phyloP scores from a whole-genome alignment of 2,888 invertebrate genomes.

The Axea sp. region DNA sequence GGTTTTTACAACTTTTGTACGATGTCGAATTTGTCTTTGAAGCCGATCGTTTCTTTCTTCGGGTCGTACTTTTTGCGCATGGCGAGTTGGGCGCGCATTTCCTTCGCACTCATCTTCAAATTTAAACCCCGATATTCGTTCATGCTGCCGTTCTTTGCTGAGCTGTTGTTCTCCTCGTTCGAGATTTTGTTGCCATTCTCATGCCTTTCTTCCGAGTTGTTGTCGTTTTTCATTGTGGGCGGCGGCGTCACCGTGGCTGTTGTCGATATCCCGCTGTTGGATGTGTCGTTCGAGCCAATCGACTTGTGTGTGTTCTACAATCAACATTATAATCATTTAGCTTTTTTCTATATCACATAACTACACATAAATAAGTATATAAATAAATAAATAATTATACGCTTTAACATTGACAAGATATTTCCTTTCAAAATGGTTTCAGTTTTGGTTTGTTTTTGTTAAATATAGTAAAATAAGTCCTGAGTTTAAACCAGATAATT shows the following conservation, averaged over 20 bases:
- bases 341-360: too few species aligned
- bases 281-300: constrained; percentile 73
- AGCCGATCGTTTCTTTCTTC: constrained; percentile 93
- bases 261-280: constrained; percentile 72
- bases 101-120: constrained; percentile 94
- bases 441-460: too few species aligned
- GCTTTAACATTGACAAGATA: too few species aligned
- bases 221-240: constrained; percentile 60
- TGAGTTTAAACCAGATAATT: too few species aligned
- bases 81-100: constrained; percentile 91
- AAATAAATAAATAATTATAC: too few species aligned
- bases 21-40: constrained; percentile 95
- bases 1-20: constrained; percentile 90
- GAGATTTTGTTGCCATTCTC: constrained; percentile 62
- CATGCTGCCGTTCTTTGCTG: constrained; percentile 69
- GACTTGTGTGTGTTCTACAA: constrained; percentile 74
- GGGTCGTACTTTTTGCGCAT: constrained; percentile 94
- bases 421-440: too few species aligned
- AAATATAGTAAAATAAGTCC: too few species aligned
- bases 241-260: constrained; percentile 64
- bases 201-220: constrained; percentile 60
- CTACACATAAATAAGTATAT: too few species aligned
- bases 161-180: constrained; percentile 57
- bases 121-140: constrained; percentile 81
- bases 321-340: too few species aligned